Conservation (phyloP, 1,140 invertebrate species). For the Drosophila virilis region DNA sequence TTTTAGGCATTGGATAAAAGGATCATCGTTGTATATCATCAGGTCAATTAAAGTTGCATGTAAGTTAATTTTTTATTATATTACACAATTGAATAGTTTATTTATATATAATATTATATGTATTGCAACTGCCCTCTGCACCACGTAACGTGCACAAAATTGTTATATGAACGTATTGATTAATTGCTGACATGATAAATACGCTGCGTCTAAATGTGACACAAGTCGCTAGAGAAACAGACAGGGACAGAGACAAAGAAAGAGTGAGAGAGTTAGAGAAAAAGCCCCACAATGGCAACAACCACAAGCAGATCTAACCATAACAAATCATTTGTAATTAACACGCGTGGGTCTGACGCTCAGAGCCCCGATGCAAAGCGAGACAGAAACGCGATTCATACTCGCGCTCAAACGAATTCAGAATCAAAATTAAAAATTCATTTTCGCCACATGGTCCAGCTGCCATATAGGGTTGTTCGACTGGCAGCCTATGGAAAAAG, state of each 20-base stretch:
- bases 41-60: too few species aligned
- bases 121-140: constrained; percentile 13
- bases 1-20: too few species aligned
- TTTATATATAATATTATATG: not conserved
- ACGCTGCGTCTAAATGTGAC: constrained; percentile 74
- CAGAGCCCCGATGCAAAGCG: constrained; percentile 40
- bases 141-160: constrained; percentile 48
- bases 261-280: constrained; percentile 20
- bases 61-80: too few species aligned
- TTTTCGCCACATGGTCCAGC: constrained; percentile 69
- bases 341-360: constrained; percentile 65
- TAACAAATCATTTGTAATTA: constrained; percentile 81
- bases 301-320: constrained; percentile 65
- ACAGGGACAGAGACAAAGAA: constrained; percentile 32
- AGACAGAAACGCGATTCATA: constrained; percentile 47
- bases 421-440: constrained; percentile 52
- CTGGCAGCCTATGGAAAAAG: constrained; percentile 49
- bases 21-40: too few species aligned
- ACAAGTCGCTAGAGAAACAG: constrained; percentile 57
- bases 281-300: constrained; percentile 72
- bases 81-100: not conserved
- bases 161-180: constrained; percentile 62
- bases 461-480: constrained; percentile 60
- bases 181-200: constrained; percentile 79
- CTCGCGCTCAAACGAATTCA: constrained; percentile 36